Evolutionary conservation across 2,113 vertebrate genomes (phyloP).

Genomic region (Eonycteris spelaea): DNA sequence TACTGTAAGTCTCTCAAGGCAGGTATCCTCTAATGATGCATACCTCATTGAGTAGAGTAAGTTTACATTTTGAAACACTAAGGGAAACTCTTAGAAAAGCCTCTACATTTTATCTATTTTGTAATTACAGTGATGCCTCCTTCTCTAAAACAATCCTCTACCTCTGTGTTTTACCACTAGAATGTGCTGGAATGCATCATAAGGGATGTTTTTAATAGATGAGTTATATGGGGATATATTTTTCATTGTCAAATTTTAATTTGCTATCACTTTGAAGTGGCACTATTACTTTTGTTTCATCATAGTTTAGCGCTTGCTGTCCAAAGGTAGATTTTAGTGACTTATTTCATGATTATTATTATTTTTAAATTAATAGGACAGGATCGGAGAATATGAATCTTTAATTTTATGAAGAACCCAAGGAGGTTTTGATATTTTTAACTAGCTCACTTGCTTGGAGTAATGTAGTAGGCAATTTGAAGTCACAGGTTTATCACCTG

Average conservation of each 20-base stretch:
- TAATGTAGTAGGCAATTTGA: not conserved
- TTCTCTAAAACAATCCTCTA: not conserved
- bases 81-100: not conserved
- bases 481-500: not conserved
- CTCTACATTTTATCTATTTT: not conserved
- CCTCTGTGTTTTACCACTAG: not conserved
- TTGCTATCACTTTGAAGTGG: not conserved
- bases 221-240: not conserved
- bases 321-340: not conserved
- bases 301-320: not conserved
- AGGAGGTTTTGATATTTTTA: not conserved
- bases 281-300: not conserved
- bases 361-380: not conserved
- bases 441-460: not conserved
- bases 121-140: not conserved
- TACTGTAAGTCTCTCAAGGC: not conserved
- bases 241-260: not conserved
- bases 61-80: conserved; percentile 5
- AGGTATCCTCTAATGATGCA: not conserved
- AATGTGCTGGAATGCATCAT: not conserved
- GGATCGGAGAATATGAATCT: not conserved
- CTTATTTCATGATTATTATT: not conserved
- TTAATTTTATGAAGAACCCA: not conserved
- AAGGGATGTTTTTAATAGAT: not conserved
- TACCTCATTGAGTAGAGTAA: not conserved